phyloP scores from a whole-genome alignment of 2,888 invertebrate species.

The Eristalis pertinax region DNA sequence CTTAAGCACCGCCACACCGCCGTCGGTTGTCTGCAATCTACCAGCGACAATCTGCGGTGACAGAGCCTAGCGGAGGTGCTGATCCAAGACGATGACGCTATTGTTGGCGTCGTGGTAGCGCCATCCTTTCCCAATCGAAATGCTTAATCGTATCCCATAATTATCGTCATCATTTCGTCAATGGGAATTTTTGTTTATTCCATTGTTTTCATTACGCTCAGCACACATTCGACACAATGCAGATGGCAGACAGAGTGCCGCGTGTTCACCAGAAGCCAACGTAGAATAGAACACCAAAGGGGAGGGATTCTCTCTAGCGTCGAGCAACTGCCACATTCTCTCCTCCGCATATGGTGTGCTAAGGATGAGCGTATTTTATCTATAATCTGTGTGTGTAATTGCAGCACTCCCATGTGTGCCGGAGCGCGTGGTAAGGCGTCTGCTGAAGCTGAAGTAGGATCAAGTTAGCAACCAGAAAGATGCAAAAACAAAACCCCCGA shows the following conservation, averaged over 20 bases:
- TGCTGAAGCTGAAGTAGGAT: conserved; percentile 39
- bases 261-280: conserved; percentile 14
- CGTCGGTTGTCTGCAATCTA: no score
- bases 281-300: conserved; percentile 36
- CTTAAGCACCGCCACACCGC: no score
- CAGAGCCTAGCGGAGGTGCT: conserved; percentile 52
- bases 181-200: conserved; percentile 61
- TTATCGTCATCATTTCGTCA: conserved; percentile 66
- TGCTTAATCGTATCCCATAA: conserved; percentile 63
- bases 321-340: conserved; percentile 32
- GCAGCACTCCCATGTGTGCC: conserved; percentile 59
- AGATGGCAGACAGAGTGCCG: conserved; percentile 41
- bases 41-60: conserved; percentile 1
- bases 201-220: conserved; percentile 60
- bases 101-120: conserved; percentile 10
- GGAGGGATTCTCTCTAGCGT: conserved; percentile 30
- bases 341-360: conserved; percentile 13
- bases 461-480: conserved; percentile 51
- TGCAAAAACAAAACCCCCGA: conserved; percentile 28
- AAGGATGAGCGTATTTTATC: conserved; percentile 67
- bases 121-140: conserved; percentile 58
- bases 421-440: not conserved
- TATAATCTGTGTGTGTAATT: conserved; percentile 71
- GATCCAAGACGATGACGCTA: conserved; percentile 33
- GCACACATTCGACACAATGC: conserved; percentile 61